These are phyloP conservation scores for Oxygymnocypris stewartii DNA, from an alignment of 2,113 vertebrate species.

Conservation along the genomic window DNA sequence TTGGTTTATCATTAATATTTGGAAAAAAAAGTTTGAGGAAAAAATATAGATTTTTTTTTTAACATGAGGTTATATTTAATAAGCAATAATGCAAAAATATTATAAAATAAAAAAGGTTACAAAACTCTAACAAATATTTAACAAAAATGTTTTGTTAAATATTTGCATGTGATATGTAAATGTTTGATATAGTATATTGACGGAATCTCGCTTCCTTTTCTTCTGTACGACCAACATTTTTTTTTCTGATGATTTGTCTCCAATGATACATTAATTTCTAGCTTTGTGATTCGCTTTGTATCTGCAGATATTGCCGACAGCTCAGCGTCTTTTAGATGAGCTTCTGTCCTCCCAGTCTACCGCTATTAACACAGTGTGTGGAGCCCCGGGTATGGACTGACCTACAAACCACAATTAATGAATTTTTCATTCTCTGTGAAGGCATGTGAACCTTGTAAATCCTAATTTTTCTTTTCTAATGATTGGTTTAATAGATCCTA, in stretches of 20 bases:
- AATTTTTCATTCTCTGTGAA: background rate
- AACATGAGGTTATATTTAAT: too few species aligned
- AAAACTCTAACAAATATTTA: too few species aligned
- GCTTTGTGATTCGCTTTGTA: conserved; percentile 22
- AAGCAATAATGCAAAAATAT: too few species aligned
- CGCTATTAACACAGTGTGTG: conserved; percentile 97
- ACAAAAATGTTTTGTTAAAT: too few species aligned
- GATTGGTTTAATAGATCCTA: conserved; percentile 83
- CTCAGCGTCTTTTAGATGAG: conserved; percentile 95
- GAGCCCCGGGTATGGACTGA: conserved; percentile 87
- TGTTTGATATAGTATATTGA: background rate
- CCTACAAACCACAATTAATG: background rate
- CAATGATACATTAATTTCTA: background rate
- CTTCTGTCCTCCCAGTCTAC: conserved; percentile 98
- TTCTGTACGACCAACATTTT: background rate
- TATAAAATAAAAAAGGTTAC: too few species aligned
- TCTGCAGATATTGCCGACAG: conserved; percentile 92
- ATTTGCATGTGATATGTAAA: background rate
- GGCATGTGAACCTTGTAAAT: background rate
- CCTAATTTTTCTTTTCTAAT: background rate
- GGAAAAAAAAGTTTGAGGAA: too few species aligned
- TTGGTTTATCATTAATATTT: too few species aligned
- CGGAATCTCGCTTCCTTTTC: background rate
- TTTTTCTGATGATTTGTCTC: background rate
- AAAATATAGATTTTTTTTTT: too few species aligned